Conservation (phyloP, 23 tunicate species). For the Botrylloides violaceus region DNA sequence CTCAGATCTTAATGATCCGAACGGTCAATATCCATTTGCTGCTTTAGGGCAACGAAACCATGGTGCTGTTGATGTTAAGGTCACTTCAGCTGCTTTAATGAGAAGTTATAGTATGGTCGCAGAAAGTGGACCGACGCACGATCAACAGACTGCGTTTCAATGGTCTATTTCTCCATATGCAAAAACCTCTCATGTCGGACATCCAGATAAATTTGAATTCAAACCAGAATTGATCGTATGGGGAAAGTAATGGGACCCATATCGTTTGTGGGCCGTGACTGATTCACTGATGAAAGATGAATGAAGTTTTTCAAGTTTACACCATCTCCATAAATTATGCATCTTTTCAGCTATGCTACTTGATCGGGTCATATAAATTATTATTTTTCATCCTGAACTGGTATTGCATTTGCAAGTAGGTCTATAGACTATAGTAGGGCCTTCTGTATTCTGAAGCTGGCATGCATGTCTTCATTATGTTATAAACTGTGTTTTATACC, state of each 20-base stretch:
- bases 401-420: too few species aligned
- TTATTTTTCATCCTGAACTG: too few species aligned
- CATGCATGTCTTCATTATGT: too few species aligned
- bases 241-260: constrained; percentile 22
- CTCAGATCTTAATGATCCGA: constrained; percentile 21
- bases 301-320: too few species aligned
- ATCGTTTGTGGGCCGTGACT: too few species aligned
- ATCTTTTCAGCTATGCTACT: too few species aligned
- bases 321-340: too few species aligned
- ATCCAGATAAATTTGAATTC: constrained; percentile 38
- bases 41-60: constrained; percentile 30
- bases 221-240: constrained; percentile 25
- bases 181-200: constrained; percentile 20
- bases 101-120: constrained; percentile 29
- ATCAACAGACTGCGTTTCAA: constrained; percentile 31
- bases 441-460: too few species aligned
- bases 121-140: constrained; percentile 50
- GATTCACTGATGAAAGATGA: too few species aligned
- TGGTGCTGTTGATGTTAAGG: constrained; percentile 42
- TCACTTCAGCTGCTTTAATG: constrained; percentile 6
- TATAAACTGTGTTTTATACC: too few species aligned
- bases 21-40: constrained; percentile 29
- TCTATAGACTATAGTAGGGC: too few species aligned
- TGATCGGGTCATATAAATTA: too few species aligned
- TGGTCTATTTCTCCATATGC: constrained; percentile 37